Conservation (phyloP, 2,888 invertebrate genomes). For the Tubulanus polymorphus region DNA sequence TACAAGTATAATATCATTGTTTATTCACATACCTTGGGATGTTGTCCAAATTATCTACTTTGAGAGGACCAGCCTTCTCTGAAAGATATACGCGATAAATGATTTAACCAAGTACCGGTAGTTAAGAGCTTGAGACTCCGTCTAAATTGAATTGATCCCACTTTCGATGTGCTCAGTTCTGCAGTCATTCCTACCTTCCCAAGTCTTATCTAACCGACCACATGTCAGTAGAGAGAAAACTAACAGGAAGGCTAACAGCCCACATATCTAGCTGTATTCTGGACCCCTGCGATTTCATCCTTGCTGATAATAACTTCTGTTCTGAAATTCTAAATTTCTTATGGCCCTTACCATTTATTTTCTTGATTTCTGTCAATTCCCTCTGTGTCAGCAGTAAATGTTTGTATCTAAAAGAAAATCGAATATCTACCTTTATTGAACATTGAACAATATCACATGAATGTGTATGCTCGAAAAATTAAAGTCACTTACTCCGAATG, state of each 20-base stretch:
- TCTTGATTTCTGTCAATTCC: constrained; percentile 49
- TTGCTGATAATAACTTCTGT: background rate
- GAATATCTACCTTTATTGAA: background rate
- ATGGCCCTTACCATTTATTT: constrained; percentile 42
- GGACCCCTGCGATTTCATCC: too few relatives aligned
- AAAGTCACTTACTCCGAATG: constrained; percentile 44
- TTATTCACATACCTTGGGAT: constrained; percentile 41
- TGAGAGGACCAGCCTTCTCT: constrained; percentile 43
- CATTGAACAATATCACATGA: background rate
- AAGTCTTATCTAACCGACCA: too few relatives aligned
- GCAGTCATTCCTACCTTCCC: too few relatives aligned
- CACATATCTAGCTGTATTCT: too few relatives aligned
- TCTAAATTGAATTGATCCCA: too few relatives aligned
- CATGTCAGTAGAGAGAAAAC: too few relatives aligned
- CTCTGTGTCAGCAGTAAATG: constrained; percentile 47
- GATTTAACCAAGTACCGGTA: too few relatives aligned
- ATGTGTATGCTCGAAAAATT: background rate
- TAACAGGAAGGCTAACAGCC: too few relatives aligned
- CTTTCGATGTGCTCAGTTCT: too few relatives aligned
- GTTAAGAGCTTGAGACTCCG: too few relatives aligned
- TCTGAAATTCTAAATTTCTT: background rate
- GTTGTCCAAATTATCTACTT: constrained; percentile 37
- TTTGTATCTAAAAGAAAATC: constrained; percentile 43
- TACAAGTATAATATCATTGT: background rate
- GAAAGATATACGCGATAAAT: too few relatives aligned